Conservation (phyloP, 2,113 vertebrate species). For the Xiphophorus maculatus region DNA sequence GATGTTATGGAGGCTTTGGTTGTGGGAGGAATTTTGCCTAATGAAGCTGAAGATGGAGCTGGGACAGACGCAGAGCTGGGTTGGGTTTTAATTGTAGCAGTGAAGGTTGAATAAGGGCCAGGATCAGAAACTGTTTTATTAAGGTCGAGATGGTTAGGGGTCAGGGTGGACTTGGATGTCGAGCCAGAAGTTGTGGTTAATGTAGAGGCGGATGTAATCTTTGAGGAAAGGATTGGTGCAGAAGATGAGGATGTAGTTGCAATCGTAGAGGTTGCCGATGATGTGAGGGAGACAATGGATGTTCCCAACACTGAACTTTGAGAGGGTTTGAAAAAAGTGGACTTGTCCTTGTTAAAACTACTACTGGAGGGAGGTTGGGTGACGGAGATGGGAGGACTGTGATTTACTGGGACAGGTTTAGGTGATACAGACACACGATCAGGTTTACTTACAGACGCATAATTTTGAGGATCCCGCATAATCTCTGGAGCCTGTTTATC, state of each 20-base stretch:
- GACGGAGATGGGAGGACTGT: constrained; percentile 24
- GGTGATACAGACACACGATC: constrained; percentile 24
- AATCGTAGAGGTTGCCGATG: constrained; percentile 10
- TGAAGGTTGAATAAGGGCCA: constrained; percentile 1
- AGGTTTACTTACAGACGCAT: constrained; percentile 50
- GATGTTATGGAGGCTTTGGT: constrained; percentile 30
- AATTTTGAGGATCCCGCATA: constrained; percentile 12
- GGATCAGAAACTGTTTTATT: constrained; percentile 27
- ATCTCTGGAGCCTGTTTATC: constrained; percentile 46
- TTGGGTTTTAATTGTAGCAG: constrained; percentile 25
- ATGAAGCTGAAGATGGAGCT: constrained; percentile 21
- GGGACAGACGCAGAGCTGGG: constrained; percentile 24
- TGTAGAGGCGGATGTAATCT: constrained; percentile 19
- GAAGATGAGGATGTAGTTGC: constrained; percentile 26
- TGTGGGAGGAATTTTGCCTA: constrained; percentile 31
- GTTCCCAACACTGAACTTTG: constrained; percentile 28
- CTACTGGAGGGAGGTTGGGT: constrained; percentile 29
- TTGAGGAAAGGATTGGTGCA: constrained; percentile 9
- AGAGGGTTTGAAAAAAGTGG: constrained; percentile 32
- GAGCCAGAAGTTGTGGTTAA: constrained; percentile 23
- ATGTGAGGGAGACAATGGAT: constrained; percentile 23
- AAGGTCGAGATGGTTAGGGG: constrained; percentile 7
- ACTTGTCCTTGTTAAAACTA: constrained; percentile 31
- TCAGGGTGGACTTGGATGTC: constrained; percentile 28
- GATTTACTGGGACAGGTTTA: constrained; percentile 37